Base-by-base conservation (phyloP, 2,888 invertebrate species). In the Blera fallax region DNA sequence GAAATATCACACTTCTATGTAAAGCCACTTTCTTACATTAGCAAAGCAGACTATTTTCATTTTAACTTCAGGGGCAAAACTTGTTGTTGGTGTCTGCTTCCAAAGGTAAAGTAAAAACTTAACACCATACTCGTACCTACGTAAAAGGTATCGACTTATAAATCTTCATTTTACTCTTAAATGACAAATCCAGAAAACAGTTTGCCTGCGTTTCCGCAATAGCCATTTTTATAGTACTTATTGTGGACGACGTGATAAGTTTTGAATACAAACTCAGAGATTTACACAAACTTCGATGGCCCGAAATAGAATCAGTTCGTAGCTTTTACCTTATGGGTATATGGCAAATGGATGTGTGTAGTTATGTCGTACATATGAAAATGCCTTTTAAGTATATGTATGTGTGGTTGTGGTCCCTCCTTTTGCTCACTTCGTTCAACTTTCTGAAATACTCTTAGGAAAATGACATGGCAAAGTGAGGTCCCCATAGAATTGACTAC, bases 401-500 rank as follows among this genome's bases (percentile, higher is more conserved):
- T 14, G 29, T n/a, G 14, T 7, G 6, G 18, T 14, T 14, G 21
- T 14, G 10, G 58, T 40, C 58, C 58, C 18, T 37, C 56, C n/a
- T 16, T 24, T 58, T 60, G 60, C 40, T 60, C 58, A 58, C 21
- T 27, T 77, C 48, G 45, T 77, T 54, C 37, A 64, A 56, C 48
- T 76, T 65, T 4, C 21, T 32, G 21, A 34, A 76, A 69, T 52
- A 62, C 62, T 70, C 60, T 16, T 24, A 70, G 77, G 65, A 78
- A 60, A 69, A 69, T 62, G 32, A 34, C 45, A 52, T 58, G 50
- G 50, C 58, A 77, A 77, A 67, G 48, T 50, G 18, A 69, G 62
- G 40, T 69, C 77, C 77, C 77, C 29, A 62, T 54, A 52, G 69
- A 43, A 78, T 70, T 62, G 52, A n/a, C 48, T n/a, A n/a, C n/a